Base-by-base conservation (phyloP, 2,113 vertebrate species). In the Tenebrosternarchus preto region DNA sequence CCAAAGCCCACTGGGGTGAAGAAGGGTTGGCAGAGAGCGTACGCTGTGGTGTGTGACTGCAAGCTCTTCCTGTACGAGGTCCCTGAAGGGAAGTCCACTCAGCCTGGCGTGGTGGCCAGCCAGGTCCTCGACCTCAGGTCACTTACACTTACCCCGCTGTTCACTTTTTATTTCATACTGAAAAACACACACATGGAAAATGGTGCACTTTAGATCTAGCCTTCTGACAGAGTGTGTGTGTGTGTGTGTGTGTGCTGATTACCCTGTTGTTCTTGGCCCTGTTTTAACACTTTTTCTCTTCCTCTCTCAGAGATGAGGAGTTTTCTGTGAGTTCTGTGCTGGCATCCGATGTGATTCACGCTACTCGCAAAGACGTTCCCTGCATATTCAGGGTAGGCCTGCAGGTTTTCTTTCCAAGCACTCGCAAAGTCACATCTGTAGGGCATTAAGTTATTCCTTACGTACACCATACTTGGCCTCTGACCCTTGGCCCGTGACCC, bases 1-100 rank as follows among this genome's bases (percentile, higher is more conserved):
- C 98, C 98, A 0, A 99, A 99, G 87, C 98, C 98, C 43, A 98
- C 95, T 0, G 98, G 98, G 0, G 98, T 99, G 89, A 98, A 96
- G 90, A 98, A 97, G 56, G 98, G 98, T 3, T 99, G 97, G 98
- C 98, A 99, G 90, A 92, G 96, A 69, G 97, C 95, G 0, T 97
- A 94, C 1, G 97, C 98, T 0, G 94, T 98, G 82, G 96, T 98
- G 29, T 99, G 95, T 1, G 98, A 99, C 90, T 98, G 96, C 78
- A 98, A 96, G 84, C 95, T 99, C 4, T 97, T 99, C 55, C 92
- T 99, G 27, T 99, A 97, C 15, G 98, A 99, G 72, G 90, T 98
- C 63, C 93, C 95, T 0, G 98, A 99, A 89, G 98, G 97, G 15
- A 99, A 96, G 88, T 93, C 96, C 78, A 96, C 96, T 7, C 98